These are phyloP conservation scores for Drosophila affinis DNA, from an alignment of 2,888 invertebrate species.

Conservation along the genomic window DNA sequence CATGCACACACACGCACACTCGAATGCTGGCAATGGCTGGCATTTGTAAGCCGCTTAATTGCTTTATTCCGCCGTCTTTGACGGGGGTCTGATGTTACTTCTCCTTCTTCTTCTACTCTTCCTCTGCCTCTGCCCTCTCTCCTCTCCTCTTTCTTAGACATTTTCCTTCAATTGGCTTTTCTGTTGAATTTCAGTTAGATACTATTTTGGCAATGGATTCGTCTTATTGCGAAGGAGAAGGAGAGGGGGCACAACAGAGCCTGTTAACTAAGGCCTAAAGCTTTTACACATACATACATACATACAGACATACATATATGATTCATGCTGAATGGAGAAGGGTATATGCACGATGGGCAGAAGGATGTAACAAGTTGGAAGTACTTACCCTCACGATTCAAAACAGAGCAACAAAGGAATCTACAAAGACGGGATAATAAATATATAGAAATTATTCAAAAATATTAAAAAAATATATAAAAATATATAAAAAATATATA, in stretches of 20 bases:
- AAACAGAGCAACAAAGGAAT: not conserved
- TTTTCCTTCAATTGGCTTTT: constrained; percentile 49
- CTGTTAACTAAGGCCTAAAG: constrained; percentile 4
- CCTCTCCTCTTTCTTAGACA: not conserved
- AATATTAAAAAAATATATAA: too few relatives aligned
- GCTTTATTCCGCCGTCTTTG: constrained; percentile 74
- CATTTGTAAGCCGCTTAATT: constrained; percentile 80
- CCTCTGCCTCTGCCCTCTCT: not conserved
- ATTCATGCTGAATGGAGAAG: not conserved
- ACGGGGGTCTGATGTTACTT: constrained; percentile 21
- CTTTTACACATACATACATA: not conserved
- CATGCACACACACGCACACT: too few relatives aligned
- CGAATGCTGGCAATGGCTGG: constrained; percentile 32
- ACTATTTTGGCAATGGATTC: constrained; percentile 27
- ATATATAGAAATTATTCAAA: too few relatives aligned
- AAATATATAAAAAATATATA: too few relatives aligned
- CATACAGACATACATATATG: not conserved
- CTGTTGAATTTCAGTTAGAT: constrained; percentile 42
- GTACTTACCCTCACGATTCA: not conserved
- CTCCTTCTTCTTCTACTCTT: not conserved
- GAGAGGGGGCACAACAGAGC: not conserved
- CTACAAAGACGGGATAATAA: not conserved
- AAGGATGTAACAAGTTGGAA: not conserved
- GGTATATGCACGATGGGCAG: not conserved
- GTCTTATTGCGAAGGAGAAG: not conserved